Percentiles rank a stretch among this genome's conserved stretches.
These are phyloP conservation scores for Eretmochelys imbricata DNA, from an alignment of 2,113 vertebrate genomes.

Conservation along the genomic window DNA sequence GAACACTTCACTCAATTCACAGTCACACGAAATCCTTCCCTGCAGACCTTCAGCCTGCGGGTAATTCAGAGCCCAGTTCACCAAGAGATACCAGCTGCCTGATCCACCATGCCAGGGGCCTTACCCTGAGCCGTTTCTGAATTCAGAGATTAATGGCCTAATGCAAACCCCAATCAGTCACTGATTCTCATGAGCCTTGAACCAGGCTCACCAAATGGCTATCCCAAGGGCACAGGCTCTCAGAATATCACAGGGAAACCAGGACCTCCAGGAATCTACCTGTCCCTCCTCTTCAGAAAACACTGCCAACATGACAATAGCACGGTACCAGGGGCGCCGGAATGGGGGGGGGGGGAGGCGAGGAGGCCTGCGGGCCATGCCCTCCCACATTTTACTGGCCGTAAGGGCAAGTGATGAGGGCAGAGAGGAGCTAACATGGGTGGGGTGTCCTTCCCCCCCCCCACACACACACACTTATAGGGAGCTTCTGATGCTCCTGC, in stretches of 20 bases:
- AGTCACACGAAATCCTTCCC: constrained; percentile 23
- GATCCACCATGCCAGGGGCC: neutral
- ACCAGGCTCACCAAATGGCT: neutral
- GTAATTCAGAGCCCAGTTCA: neutral
- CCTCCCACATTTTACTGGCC: too few relatives aligned
- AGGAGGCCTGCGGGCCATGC: too few relatives aligned
- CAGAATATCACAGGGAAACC: neutral
- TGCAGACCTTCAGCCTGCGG: neutral
- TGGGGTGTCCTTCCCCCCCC: too few relatives aligned
- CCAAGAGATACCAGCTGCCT: neutral
- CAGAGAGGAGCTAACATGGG: too few relatives aligned
- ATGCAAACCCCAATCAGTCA: neutral
- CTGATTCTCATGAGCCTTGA: neutral
- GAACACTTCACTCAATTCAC: constrained; percentile 51
- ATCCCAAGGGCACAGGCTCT: neutral
- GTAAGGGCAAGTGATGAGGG: too few relatives aligned
- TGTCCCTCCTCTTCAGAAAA: neutral
- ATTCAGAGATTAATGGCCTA: neutral
- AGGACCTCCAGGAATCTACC: neutral
- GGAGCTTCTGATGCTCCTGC: neutral
- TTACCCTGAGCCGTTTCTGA: fast-evolving
- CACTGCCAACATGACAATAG: neutral
- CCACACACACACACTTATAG: too few relatives aligned
- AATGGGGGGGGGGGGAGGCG: too few relatives aligned
- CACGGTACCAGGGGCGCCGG: fast-evolving